Conservation (phyloP, 2,797 vertebrate species). For the Tauraco hartlaubi region DNA sequence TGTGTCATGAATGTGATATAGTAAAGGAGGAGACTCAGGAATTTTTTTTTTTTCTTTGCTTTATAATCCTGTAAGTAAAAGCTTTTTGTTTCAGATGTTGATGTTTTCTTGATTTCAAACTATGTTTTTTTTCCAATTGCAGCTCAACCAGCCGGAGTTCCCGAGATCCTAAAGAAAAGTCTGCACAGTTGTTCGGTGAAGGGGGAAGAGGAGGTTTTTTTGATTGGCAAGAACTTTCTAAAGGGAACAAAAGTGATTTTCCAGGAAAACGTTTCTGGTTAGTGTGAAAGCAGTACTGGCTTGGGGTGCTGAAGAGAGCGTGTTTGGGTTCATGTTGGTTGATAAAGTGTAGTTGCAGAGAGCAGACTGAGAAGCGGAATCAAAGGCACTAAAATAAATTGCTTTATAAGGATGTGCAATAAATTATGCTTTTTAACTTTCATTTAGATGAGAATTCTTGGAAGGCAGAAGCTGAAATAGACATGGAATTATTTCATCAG, state of each 20-base stretch:
- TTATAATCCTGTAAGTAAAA: background rate
- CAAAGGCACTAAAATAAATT: background rate
- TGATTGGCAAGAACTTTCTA: conserved; percentile 99
- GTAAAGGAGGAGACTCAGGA: background rate
- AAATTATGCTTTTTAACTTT: conserved; percentile 8
- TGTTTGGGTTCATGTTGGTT: background rate
- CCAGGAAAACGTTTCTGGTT: conserved; percentile 95
- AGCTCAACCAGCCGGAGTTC: conserved; percentile 98
- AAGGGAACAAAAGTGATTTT: conserved; percentile 99
- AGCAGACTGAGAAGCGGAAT: background rate
- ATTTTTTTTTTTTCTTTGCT: background rate
- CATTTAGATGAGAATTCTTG: conserved; percentile 94
- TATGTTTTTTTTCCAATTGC: conserved; percentile 34
- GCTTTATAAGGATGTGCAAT: background rate
- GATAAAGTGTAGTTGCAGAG: background rate
- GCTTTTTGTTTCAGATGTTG: background rate
- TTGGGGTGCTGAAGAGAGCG: background rate
- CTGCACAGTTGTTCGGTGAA: conserved; percentile 93
- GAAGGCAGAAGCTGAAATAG: conserved; percentile 98
- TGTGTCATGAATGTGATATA: background rate
- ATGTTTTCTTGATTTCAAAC: conserved; percentile 12
- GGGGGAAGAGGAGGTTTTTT: conserved; percentile 96
- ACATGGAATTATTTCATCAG: conserved; percentile 99
- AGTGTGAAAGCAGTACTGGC: conserved; percentile 27
- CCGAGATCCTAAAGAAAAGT: conserved; percentile 98